phyloP scores from a whole-genome alignment of 2,797 vertebrate species.

The Enoplosus armatus region DNA sequence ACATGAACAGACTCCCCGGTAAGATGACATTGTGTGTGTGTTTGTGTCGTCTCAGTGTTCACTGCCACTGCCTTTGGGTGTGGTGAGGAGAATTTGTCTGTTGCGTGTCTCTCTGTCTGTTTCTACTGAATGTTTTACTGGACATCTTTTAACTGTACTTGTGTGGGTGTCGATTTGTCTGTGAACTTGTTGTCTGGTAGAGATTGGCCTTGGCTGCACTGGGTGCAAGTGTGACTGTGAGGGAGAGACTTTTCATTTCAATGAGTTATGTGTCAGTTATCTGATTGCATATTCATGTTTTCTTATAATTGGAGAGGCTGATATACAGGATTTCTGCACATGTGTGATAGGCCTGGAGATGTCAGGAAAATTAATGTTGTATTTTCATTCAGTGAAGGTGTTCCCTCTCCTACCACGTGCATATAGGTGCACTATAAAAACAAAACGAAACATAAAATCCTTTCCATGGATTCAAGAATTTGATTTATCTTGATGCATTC shows the following conservation, averaged over 20 bases:
- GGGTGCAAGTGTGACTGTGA: constrained; percentile 6
- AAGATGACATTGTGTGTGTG: constrained; percentile 63
- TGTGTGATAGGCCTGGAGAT: background rate
- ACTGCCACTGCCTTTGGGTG: constrained; percentile 14
- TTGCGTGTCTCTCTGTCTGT: background rate
- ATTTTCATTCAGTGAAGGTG: background rate
- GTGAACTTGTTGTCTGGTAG: background rate
- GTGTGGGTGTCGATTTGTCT: constrained; percentile 16
- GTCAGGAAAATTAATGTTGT: background rate
- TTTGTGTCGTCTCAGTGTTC: background rate
- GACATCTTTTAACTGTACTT: background rate
- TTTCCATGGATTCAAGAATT: background rate
- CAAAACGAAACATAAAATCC: background rate
- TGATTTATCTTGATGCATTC: too few species aligned
- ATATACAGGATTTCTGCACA: background rate
- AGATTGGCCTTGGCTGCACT: background rate
- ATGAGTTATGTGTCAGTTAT: background rate
- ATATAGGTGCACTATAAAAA: background rate
- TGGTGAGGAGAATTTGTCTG: background rate
- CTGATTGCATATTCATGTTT: background rate
- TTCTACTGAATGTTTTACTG: background rate
- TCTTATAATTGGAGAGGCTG: background rate
- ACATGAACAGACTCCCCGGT: constrained; percentile 99
- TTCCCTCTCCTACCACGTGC: background rate
- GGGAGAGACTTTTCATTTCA: background rate